phyloP scores from a whole-genome alignment of 1,140 invertebrate genomes.

The Coenobita brevimanus region DNA sequence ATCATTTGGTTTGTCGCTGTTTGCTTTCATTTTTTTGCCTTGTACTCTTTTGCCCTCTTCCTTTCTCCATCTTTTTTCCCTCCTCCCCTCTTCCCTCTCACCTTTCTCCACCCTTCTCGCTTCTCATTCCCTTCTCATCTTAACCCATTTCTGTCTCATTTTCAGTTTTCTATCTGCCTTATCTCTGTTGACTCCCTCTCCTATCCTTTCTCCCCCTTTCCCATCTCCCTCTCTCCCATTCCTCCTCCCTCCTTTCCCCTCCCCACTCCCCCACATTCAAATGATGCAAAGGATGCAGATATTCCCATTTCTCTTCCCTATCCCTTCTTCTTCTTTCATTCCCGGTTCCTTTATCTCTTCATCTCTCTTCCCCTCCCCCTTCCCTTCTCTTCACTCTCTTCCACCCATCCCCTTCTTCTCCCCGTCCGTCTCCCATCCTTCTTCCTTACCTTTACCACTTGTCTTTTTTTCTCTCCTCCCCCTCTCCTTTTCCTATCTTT shows the following conservation, averaged over 20 bases:
- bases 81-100: neutral
- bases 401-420: neutral
- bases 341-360: neutral
- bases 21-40: no score
- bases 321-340: neutral
- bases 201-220: neutral
- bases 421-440: neutral
- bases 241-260: neutral
- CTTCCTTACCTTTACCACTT: neutral
- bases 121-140: neutral
- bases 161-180: neutral
- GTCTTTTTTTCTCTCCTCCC: neutral
- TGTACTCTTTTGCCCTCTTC: no score
- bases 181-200: neutral
- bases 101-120: no score
- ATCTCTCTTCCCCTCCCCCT: neutral
- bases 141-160: neutral
- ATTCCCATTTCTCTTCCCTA: neutral
- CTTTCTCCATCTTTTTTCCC: slow-evolving; percentile 3
- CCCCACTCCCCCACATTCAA: neutral
- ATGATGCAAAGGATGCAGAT: no score
- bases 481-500: neutral
- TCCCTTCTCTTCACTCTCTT: neutral
- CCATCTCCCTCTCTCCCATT: neutral
- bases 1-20: neutral